Evolutionary conservation across 92 coral and sea anemone species (phyloP), one percentile per base, ranked within the genome.

Genomic region (Phenganax subtilis): DNA sequence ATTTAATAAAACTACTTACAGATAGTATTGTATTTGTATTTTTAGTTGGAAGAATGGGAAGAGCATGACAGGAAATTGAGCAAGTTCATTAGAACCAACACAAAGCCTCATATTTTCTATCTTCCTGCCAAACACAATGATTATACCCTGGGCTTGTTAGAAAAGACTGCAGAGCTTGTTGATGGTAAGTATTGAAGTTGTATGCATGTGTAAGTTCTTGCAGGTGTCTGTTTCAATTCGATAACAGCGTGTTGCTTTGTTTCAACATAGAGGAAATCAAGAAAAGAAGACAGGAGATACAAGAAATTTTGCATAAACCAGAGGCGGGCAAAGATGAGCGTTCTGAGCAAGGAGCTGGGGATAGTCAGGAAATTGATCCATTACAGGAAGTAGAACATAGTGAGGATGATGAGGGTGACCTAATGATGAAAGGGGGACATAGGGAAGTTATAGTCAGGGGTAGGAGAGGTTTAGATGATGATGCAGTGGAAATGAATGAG

Each of bases 21-120:
- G 10, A 57, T 76, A 44, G 28, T 75, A 57, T 58, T 30, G 71
- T 75, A 10, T 67, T 84, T 81, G 51, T 72, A 25, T 16, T 61
- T 78, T 30, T 80, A 92, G 98, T 92, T 92, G 82, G 98, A 91
- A 71, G 96, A 89, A 55, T 94, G 98, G 98, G 98, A 94, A 69
- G 86, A 80, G 27, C 93, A 94, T 86, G 94, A 90, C 31, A 86
- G 83, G 63, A 88, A 89, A 65, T 81, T 94, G 81, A 82, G 91
- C 82, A 84, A 82, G 28, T 91, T 89, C 69, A 94, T 94, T 85
- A 89, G 88, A 89, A 94, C 98, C 54, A 92, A 92, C 72, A 86
- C 96, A 51, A 87, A 85, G 62, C 98, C 98, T 10, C 84, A 92
- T 52, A 92, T 94, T 77, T 91, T 88, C 87, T 94, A 88, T 81